A percentile compares a stretch with the other conserved stretches of the same genome.
phyloP scores from a whole-genome alignment of 2,888 invertebrate genomes.

The Calliopum simillimum region DNA sequence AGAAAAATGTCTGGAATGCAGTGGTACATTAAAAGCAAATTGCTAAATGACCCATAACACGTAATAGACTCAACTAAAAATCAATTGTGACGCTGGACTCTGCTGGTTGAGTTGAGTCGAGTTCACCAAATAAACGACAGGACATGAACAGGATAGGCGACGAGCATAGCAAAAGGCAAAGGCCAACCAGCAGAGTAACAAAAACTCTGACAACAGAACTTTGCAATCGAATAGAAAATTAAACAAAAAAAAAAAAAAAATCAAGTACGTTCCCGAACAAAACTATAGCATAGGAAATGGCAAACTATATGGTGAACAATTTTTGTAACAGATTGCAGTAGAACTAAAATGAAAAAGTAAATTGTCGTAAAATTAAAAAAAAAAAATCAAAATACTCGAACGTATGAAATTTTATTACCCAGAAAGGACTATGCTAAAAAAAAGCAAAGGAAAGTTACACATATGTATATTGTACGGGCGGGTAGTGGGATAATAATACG shows the following conservation, averaged over 20 bases:
- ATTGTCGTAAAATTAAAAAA: not conserved
- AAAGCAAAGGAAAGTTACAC: not conserved
- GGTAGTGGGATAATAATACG: not conserved
- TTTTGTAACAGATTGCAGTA: not conserved
- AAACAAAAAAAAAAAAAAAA: not conserved
- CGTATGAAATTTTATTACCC: conserved; percentile 32
- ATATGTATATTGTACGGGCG: not conserved
- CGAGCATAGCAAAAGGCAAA: not conserved
- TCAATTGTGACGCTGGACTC: conserved; percentile 18
- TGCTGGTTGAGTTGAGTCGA: conserved; percentile 12
- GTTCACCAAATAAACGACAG: not conserved
- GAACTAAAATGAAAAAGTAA: not conserved
- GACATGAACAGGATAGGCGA: not conserved
- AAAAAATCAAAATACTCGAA: conserved; percentile 20
- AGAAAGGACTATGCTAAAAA: not conserved
- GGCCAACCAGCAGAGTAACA: not conserved
- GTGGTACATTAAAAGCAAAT: conserved; percentile 46
- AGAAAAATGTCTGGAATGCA: conserved; percentile 24
- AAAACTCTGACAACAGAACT: no score
- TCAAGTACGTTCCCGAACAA: no score
- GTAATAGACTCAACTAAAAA: conserved; percentile 42
- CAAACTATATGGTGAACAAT: not conserved
- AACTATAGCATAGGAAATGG: not conserved
- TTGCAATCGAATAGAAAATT: no score
- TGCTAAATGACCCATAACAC: conserved; percentile 52